Conservation (phyloP, 2,797 vertebrate species). For the Sphenodon punctatus region DNA sequence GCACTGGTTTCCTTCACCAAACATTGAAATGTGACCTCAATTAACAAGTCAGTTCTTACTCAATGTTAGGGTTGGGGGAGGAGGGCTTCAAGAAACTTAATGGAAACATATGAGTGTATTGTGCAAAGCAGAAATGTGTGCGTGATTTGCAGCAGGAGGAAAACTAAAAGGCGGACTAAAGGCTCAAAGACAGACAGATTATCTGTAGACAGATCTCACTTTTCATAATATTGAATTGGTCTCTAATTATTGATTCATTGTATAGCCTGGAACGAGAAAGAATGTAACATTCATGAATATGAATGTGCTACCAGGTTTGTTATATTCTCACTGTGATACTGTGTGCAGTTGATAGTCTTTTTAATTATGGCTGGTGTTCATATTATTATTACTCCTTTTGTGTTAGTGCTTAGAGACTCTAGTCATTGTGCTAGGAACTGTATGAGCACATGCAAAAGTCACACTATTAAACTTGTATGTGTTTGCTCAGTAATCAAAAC, state of each 20-base stretch:
- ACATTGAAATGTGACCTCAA: slow-evolving; percentile 69
- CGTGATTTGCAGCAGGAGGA: slow-evolving; percentile 72
- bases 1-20: slow-evolving; percentile 44
- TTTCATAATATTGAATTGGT: slow-evolving; percentile 70
- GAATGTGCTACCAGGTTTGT: slow-evolving; percentile 58
- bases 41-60: slow-evolving; percentile 67
- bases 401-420: too few species aligned
- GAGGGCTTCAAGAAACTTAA: slow-evolving; percentile 14
- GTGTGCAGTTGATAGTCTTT: slow-evolving; percentile 59
- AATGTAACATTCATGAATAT: slow-evolving; percentile 51
- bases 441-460: too few species aligned
- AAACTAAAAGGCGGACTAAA: slow-evolving; percentile 63
- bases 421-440: too few species aligned
- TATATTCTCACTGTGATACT: slow-evolving; percentile 68
- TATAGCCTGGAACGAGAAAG: slow-evolving; percentile 65
- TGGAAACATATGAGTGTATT: slow-evolving; percentile 42
- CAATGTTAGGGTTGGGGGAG: slow-evolving; percentile 29
- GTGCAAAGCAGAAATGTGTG: slow-evolving; percentile 72
- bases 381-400: slow-evolving; percentile 18
- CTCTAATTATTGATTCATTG: slow-evolving; percentile 67
- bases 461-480: slow-evolving; percentile 36
- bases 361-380: slow-evolving; percentile 49
- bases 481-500: slow-evolving; percentile 55
- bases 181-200: slow-evolving; percentile 8
- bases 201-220: slow-evolving; percentile 45